These are phyloP conservation scores for Ictalurus punctatus DNA, from an alignment of 2,113 vertebrate genomes.

Conservation along the genomic window DNA sequence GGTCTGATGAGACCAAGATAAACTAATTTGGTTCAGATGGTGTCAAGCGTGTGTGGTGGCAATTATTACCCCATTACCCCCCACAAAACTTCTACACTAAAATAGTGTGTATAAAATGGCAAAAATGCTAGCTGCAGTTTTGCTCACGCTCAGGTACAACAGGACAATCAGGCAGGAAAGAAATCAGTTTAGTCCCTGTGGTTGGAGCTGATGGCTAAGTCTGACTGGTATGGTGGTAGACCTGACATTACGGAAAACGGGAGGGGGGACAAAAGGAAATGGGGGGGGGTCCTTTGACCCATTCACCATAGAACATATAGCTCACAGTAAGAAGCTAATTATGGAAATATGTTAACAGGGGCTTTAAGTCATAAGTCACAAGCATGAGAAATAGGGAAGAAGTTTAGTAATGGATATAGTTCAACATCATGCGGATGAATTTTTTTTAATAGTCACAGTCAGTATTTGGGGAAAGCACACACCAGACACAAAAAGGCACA, in stretches of 20 bases:
- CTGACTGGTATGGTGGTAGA: neutral
- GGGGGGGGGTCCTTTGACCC: neutral
- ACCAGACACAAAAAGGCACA: conserved; percentile 38
- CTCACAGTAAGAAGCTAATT: neutral
- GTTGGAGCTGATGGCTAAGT: neutral
- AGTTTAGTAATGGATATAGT: neutral
- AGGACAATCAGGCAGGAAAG: neutral
- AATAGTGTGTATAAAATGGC: neutral
- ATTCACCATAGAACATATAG: neutral
- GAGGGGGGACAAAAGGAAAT: neutral
- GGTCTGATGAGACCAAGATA: too few relatives aligned
- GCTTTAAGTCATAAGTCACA: neutral
- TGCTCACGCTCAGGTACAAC: neutral
- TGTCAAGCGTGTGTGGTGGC: too few relatives aligned
- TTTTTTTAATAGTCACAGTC: neutral
- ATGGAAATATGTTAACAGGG: neutral
- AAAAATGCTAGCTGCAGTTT: neutral
- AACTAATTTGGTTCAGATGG: too few relatives aligned
- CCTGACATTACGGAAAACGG: neutral
- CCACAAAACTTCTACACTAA: neutral
- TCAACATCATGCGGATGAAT: neutral
- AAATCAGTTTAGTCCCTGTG: neutral
- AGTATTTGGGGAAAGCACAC: conserved; percentile 2
- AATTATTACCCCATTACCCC: neutral
- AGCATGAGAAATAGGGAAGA: neutral